Percentiles rank a stretch among this genome's conserved stretches.
These are phyloP conservation scores for Pipistrellus pipistrellus DNA, from an alignment of 2,797 vertebrate species.

Conservation along the genomic window DNA sequence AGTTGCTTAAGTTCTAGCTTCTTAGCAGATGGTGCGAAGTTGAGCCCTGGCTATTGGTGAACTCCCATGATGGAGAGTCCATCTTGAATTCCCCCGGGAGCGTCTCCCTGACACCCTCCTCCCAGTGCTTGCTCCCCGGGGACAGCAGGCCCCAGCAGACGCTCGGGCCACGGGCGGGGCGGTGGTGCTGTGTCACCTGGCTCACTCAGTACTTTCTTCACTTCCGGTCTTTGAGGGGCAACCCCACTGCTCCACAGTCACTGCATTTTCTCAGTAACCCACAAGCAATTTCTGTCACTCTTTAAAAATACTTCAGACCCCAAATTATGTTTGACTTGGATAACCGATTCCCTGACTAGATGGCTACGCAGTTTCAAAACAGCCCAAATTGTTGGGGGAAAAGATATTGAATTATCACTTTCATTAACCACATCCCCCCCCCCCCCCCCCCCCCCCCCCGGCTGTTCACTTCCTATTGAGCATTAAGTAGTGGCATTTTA, in stretches of 20 bases:
- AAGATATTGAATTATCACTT: neutral
- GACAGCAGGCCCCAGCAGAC: neutral
- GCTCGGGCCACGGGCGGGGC: neutral
- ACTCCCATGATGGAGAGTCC: neutral
- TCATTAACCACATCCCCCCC: neutral
- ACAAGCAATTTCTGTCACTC: neutral
- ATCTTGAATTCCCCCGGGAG: too few species aligned
- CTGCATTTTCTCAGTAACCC: neutral
- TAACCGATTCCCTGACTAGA: neutral
- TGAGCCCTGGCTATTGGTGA: neutral
- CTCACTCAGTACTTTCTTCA: neutral
- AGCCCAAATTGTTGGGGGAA: neutral
- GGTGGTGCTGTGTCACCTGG: neutral
- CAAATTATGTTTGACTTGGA: neutral
- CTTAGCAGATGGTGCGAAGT: rapidly evolving
- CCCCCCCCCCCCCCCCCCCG: too few species aligned
- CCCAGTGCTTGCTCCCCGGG: neutral
- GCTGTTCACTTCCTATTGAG: neutral
- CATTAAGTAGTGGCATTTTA: neutral
- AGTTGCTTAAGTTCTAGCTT: neutral
- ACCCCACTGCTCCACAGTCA: rapidly evolving
- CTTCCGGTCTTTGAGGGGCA: neutral
- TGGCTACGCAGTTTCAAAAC: neutral
- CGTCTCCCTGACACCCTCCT: rapidly evolving
- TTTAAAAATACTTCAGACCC: neutral